Conservation (phyloP, 2,888 invertebrate species). For the Sepioteuthis lessoniana region DNA sequence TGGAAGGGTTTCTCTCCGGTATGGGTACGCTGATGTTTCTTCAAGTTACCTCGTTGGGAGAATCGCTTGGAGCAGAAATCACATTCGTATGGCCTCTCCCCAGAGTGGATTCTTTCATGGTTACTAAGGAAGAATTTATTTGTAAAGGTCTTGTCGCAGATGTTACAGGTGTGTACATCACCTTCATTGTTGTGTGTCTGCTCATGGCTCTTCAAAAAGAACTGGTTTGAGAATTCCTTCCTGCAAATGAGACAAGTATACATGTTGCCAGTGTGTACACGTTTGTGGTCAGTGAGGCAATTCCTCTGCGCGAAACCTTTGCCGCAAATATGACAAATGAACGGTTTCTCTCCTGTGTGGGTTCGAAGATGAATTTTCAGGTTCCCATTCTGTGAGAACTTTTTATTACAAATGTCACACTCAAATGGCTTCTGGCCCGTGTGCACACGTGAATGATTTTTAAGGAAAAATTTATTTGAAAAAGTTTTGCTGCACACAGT, state of each 20-base stretch:
- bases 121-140: conserved; percentile 39
- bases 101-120: conserved; percentile 34
- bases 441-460: conserved; percentile 35
- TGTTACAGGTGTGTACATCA: neutral
- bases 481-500: conserved; percentile 34
- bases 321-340: conserved; percentile 38
- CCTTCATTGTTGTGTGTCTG: neutral
- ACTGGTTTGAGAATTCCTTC: conserved; percentile 36
- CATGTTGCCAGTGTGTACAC: conserved; percentile 38
- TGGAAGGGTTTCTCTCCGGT: conserved; percentile 37
- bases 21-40: neutral
- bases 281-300: conserved; percentile 43
- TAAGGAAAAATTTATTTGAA: conserved; percentile 45
- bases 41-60: neutral
- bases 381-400: conserved; percentile 34
- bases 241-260: conserved; percentile 14
- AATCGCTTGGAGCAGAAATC: conserved; percentile 35
- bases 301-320: conserved; percentile 43
- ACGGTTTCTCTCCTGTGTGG: conserved; percentile 25
- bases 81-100: conserved; percentile 1
- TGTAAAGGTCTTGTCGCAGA: conserved; percentile 35
- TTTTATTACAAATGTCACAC: conserved; percentile 38
- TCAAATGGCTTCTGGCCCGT: conserved; percentile 25
- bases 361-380: conserved; percentile 24
- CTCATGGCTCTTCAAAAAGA: conserved; percentile 38